Evolutionary conservation across 2,113 vertebrate genomes (phyloP).

Genomic region (Myrmecobius fasciatus): DNA sequence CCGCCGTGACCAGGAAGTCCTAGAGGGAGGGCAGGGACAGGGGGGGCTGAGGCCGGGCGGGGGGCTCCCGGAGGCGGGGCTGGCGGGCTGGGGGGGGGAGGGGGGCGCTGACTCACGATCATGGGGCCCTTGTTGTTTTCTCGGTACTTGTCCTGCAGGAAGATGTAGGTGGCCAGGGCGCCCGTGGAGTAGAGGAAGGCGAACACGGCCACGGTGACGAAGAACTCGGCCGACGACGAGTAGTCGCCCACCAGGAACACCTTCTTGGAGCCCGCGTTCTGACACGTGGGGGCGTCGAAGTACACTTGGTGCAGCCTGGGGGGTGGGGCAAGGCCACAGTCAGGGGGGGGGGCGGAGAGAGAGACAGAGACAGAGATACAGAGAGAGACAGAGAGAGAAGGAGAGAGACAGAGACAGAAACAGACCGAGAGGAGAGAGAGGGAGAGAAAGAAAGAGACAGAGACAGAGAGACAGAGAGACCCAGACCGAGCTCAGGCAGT

Average conservation of each 20-base stretch:
- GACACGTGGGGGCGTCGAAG: constrained; percentile 91
- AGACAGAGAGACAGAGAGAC: neutral
- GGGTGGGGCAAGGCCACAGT: constrained; percentile 49
- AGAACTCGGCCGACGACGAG: constrained; percentile 95
- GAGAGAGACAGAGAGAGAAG: neutral
- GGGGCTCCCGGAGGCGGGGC: neutral
- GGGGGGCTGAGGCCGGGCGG: neutral
- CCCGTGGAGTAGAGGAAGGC: constrained; percentile 94
- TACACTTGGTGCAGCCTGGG: constrained; percentile 94
- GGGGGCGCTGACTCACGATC: constrained; percentile 87
- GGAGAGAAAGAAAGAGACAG: constrained; percentile 9
- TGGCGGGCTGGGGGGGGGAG: neutral
- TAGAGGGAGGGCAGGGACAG: constrained; percentile 66
- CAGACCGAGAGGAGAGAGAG: neutral
- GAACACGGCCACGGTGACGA: constrained; percentile 93
- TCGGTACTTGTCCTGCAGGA: constrained; percentile 92
- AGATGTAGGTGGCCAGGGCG: constrained; percentile 89
- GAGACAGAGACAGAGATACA: neutral
- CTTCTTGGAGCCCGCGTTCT: constrained; percentile 79
- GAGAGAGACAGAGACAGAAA: constrained; percentile 15
- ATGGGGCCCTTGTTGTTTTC: constrained; percentile 93
- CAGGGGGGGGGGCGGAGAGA: neutral
- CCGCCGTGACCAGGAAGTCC: constrained; percentile 91
- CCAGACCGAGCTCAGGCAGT: neutral
- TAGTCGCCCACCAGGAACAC: constrained; percentile 91